Percentiles rank a stretch among this genome's conserved stretches.
Conservation (phyloP, 2,113 vertebrate species). For the Heptranchias perlo region DNA sequence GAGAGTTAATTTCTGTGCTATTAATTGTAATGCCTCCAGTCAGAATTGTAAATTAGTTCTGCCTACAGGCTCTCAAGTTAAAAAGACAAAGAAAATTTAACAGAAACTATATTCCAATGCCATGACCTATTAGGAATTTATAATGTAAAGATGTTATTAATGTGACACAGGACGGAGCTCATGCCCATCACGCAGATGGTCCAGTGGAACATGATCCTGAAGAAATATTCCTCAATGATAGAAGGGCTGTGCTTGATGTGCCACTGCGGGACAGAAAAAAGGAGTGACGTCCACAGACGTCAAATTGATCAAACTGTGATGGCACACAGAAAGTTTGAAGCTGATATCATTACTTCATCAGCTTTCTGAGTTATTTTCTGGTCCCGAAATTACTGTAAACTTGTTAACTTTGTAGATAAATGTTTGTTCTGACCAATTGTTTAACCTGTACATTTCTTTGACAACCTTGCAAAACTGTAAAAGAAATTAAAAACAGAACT, state of each 20-base stretch:
- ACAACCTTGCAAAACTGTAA: neutral
- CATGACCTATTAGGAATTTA: neutral
- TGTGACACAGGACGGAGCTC: neutral
- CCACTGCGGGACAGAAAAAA: too few relatives aligned
- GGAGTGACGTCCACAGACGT: too few relatives aligned
- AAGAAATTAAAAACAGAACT: neutral
- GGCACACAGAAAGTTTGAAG: neutral
- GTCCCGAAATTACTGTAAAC: too few relatives aligned
- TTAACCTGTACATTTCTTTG: neutral
- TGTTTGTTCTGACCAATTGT: too few relatives aligned
- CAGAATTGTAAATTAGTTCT: neutral
- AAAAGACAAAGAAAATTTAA: neutral
- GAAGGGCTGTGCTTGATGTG: neutral
- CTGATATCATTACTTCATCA: neutral
- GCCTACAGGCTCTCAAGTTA: neutral
- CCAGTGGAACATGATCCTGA: neutral
- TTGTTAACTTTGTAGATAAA: too few relatives aligned
- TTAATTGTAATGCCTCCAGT: neutral
- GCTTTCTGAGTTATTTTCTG: neutral
- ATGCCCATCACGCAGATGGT: neutral
- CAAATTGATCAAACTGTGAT: neutral
- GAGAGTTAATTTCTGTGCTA: neutral
- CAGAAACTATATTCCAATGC: neutral
- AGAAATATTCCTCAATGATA: neutral
- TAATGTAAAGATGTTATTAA: neutral